Conservation (phyloP, 2,797 vertebrate genomes). For the Varecia variegata region DNA sequence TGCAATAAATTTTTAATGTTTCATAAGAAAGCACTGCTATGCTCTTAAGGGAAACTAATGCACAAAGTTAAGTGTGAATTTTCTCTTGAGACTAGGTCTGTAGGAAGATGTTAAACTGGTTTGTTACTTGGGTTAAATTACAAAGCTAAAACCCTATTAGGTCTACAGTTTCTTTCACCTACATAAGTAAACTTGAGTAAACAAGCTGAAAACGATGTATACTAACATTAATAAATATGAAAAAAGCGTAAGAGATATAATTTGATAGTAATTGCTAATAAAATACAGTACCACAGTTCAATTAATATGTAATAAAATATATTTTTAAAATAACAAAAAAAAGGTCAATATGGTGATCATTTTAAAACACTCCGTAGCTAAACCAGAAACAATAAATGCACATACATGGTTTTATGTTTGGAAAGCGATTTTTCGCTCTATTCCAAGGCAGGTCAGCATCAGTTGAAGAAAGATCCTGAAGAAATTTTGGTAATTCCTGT, state of each 20-base stretch:
- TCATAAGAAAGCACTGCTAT: constrained; percentile 62
- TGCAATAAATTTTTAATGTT: constrained; percentile 64
- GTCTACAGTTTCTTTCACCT: constrained; percentile 84
- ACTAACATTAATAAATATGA: constrained; percentile 66
- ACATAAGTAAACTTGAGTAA: constrained; percentile 77
- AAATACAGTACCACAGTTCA: constrained; percentile 55
- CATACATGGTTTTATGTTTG: constrained; percentile 99
- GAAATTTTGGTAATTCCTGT: constrained; percentile 96
- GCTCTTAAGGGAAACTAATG: constrained; percentile 68
- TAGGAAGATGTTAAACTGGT: constrained; percentile 80
- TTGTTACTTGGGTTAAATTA: constrained; percentile 82
- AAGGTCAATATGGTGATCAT: neutral
- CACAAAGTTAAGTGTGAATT: constrained; percentile 69
- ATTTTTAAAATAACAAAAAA: constrained; percentile 56
- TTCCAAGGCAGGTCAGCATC: constrained; percentile 99
- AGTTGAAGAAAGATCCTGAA: constrained; percentile 95
- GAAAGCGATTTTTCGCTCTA: constrained; percentile 97
- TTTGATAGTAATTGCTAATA: constrained; percentile 40
- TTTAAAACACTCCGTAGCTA: constrained; percentile 7
- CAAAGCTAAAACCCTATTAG: constrained; percentile 82
- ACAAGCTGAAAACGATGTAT: constrained; percentile 70
- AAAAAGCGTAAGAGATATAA: constrained; percentile 52
- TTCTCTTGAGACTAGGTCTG: constrained; percentile 64
- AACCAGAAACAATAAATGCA: constrained; percentile 41
- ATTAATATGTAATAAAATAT: constrained; percentile 32